phyloP scores from a whole-genome alignment of 1,140 invertebrate species.

The Doryteuthis pealeii region DNA sequence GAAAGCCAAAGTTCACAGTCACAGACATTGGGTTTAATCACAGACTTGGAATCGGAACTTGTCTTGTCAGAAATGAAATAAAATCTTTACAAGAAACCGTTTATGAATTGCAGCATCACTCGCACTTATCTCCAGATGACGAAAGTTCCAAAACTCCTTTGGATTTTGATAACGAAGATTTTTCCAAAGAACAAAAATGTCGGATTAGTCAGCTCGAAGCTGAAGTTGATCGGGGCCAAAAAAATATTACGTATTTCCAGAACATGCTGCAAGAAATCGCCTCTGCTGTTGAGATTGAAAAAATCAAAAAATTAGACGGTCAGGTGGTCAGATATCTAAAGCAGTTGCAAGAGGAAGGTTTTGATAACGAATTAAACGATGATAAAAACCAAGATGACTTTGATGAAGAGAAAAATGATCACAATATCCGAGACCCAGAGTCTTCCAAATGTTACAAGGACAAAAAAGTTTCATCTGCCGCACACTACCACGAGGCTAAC shows the following conservation, averaged over 20 bases:
- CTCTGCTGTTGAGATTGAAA: neutral
- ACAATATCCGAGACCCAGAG: slow-evolving; percentile 26
- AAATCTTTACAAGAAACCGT: slow-evolving; percentile 27
- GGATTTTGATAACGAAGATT: neutral
- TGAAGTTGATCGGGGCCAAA: neutral
- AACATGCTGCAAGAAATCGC: neutral
- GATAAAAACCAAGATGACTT: slow-evolving; percentile 35
- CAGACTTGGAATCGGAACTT: slow-evolving; percentile 35
- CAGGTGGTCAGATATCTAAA: neutral
- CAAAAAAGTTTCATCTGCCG: neutral
- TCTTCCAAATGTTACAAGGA: neutral
- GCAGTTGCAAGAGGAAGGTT: neutral
- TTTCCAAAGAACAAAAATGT: neutral
- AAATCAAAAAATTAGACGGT: neutral
- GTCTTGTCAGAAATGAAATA: slow-evolving; percentile 23
- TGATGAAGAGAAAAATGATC: slow-evolving; percentile 30
- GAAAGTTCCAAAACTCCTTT: neutral
- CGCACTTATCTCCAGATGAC: neutral
- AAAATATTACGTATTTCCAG: neutral
- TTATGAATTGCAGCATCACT: slow-evolving; percentile 10
- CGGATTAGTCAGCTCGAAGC: neutral
- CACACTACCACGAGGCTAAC: neutral
- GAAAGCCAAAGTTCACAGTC: neutral
- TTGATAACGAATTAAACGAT: neutral
- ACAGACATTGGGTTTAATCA: slow-evolving; percentile 27